Conservation (phyloP, 2,797 vertebrate genomes). For the Mallotus villosus region DNA sequence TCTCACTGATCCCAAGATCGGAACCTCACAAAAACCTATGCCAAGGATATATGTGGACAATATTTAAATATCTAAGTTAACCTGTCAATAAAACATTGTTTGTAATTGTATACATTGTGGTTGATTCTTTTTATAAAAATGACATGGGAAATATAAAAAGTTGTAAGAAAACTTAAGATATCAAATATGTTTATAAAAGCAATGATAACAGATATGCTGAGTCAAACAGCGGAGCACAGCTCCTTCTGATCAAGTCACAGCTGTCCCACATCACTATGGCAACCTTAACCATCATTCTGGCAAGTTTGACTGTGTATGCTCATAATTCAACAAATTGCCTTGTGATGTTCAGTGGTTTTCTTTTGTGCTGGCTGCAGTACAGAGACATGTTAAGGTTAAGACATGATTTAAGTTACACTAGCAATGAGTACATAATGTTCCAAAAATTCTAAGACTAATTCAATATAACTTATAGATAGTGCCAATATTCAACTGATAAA, state of each 20-base stretch:
- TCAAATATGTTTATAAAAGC: constrained; percentile 23
- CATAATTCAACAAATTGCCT: too few species aligned
- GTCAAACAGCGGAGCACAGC: constrained; percentile 57
- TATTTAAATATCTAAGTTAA: constrained; percentile 67
- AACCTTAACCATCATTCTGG: constrained; percentile 29
- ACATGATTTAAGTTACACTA: not conserved
- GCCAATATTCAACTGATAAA: constrained; percentile 17
- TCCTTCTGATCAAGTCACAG: constrained; percentile 46
- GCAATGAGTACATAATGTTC: not conserved
- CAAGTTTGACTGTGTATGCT: too few species aligned
- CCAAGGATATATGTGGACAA: constrained; percentile 56
- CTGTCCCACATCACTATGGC: constrained; percentile 45
- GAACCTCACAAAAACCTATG: constrained; percentile 49
- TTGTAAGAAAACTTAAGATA: not conserved
- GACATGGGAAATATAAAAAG: not conserved
- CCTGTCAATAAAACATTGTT: constrained; percentile 64
- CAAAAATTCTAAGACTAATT: not conserved
- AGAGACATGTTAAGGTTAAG: not conserved
- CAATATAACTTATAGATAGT: constrained; percentile 20
- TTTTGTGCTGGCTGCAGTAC: not conserved
- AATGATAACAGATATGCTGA: constrained; percentile 6
- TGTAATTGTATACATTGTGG: constrained; percentile 45
- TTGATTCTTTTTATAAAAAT: constrained; percentile 5
- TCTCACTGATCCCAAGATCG: constrained; percentile 37
- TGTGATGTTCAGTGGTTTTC: not conserved